phyloP scores from a whole-genome alignment of 2,888 invertebrate genomes.

The Conchocele bisecta region DNA sequence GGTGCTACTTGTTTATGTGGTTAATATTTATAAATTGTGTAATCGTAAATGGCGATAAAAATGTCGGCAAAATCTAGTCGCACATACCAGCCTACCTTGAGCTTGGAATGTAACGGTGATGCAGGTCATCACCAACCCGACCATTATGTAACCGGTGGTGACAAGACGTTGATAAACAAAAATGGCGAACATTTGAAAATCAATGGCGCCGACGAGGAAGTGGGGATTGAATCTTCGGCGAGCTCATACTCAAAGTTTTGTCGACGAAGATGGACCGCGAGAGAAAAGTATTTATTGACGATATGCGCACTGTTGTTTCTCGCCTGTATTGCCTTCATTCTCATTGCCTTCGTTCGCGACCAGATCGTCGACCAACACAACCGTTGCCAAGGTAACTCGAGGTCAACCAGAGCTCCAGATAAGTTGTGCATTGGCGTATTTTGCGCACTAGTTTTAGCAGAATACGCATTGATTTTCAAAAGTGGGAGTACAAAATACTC shows the following conservation, averaged over 20 bases:
- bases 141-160: conserved; percentile 23
- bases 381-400: conserved; percentile 32
- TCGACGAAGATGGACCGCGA: conserved; percentile 53
- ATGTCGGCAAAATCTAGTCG: too few species aligned
- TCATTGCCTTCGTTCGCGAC: conserved; percentile 67
- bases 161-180: neutral
- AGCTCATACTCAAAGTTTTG: conserved; percentile 13
- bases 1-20: too few species aligned
- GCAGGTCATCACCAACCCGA: conserved; percentile 45
- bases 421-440: too few species aligned
- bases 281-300: conserved; percentile 66
- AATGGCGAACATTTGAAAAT: neutral
- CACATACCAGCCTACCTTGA: too few species aligned
- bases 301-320: conserved; percentile 66
- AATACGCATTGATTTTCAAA: too few species aligned
- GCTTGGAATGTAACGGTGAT: conserved; percentile 47
- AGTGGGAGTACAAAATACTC: too few species aligned
- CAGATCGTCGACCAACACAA: conserved; percentile 18
- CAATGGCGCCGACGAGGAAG: neutral
- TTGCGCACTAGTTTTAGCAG: too few species aligned
- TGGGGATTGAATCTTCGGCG: neutral
- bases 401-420: neutral
- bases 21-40: too few species aligned
- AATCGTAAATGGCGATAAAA: too few species aligned
- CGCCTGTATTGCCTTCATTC: conserved; percentile 68